Evolutionary conservation across 92 coral and sea anemone species (phyloP).

Genomic region (Zoanthus sansibaricus): DNA sequence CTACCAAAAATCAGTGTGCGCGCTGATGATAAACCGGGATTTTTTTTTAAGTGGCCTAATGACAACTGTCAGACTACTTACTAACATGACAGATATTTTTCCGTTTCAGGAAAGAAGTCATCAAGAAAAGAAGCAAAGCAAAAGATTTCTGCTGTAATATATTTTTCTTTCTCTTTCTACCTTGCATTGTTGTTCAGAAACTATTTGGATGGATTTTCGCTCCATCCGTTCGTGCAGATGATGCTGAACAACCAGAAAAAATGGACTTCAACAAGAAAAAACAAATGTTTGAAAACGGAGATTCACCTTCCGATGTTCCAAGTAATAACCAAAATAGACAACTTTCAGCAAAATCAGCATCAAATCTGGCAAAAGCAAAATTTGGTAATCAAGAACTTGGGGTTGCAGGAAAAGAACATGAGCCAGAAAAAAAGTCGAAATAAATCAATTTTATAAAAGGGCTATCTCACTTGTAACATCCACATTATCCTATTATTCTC

Average conservation of each 20-base stretch:
- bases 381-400: constrained; percentile 29
- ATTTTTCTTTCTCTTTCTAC: constrained; percentile 81
- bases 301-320: not conserved
- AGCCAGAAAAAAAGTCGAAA: constrained; percentile 4
- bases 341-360: not conserved
- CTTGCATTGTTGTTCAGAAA: constrained; percentile 65
- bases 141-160: constrained; percentile 80
- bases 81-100: not conserved
- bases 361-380: not conserved
- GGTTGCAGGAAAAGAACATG: not conserved
- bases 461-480: too few species aligned
- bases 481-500: too few species aligned
- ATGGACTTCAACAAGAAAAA: not conserved
- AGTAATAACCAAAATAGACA: not conserved
- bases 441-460: not conserved
- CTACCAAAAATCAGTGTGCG: too few species aligned
- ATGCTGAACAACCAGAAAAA: not conserved
- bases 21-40: too few species aligned
- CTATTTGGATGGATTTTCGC: constrained; percentile 51
- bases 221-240: constrained; percentile 17
- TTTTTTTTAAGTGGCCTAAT: too few species aligned
- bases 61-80: too few species aligned
- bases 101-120: constrained; percentile 78
- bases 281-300: not conserved
- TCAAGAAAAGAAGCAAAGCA: constrained; percentile 86